Base-by-base conservation (phyloP, 30 jellyfish, hydroid and myxozoan genomes). In the Hydractinia symbiolongicarpus region DNA sequence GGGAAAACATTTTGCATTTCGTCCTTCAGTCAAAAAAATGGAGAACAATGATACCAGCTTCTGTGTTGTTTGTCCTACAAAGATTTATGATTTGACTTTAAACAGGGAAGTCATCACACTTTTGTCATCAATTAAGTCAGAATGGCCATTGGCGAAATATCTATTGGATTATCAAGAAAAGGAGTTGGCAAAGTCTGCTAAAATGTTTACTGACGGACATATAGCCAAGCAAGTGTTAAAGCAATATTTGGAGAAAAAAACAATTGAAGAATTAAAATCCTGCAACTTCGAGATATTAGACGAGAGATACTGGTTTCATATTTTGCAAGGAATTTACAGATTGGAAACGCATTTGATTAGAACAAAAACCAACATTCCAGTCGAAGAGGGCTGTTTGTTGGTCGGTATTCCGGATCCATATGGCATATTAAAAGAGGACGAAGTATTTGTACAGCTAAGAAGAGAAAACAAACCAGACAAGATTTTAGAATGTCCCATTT, bases 341-440 rank as follows among this genome's bases (percentile, higher is more conserved):
- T 71, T 89, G 73, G 66, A 82, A 44, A 84, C 79, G 19, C 54
- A 53, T n/a, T 73, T 53, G 66, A 61, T 89, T 54, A 83, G 88
- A 69, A 73, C 21, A 53, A 78, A 82, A 66, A 55, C 96, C 1
- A 81, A 88, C 21, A 84, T 89, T 16, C 96, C 95, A 4, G 68
- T 88, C 4, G 87, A 83, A 10, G 64, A 88, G 5, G 96, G 92
- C 51, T 74, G 95, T 67, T 72, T 84, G 44, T 70, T 90, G 10
- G 76, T 90, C 86, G 97, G 97, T 5, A 87, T 82, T 5, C 88
- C 97, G 5, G 95, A 84, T 70, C 95, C 97, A 6, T 44, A 19
- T 8, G 93, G 95, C 13, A 54, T 76, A 51, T 79, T 90, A 64
- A 53, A 77, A 66, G 94, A 85, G 20, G 89, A 83, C 58, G 95